phyloP scores from a whole-genome alignment of 1,140 invertebrate genomes.

The Drosophila jambulina region DNA sequence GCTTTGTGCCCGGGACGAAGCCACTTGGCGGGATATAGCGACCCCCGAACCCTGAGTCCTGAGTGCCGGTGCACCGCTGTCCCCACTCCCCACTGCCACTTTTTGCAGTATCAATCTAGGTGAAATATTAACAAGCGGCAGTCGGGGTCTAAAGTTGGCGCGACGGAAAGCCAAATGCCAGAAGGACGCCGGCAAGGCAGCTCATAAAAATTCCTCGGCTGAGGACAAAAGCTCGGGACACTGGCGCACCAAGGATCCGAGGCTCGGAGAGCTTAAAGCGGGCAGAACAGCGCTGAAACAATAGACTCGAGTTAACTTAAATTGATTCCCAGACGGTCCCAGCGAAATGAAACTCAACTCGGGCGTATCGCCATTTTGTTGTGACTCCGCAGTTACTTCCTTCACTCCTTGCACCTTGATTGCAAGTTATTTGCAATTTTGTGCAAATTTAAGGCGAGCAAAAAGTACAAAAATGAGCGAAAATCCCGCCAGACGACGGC shows the following conservation, averaged over 20 bases:
- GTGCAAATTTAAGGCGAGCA: slow-evolving; percentile 65
- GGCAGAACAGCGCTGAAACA: slow-evolving; percentile 66
- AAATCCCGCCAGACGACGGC: slow-evolving; percentile 23
- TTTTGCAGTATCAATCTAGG: slow-evolving; percentile 76
- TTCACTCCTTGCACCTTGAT: slow-evolving; percentile 69
- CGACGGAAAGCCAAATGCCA: slow-evolving; percentile 46
- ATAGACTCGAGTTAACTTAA: slow-evolving; percentile 83
- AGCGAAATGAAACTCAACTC: slow-evolving; percentile 55
- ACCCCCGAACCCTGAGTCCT: slow-evolving; percentile 5
- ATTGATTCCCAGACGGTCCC: slow-evolving; percentile 77
- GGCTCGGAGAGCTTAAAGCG: slow-evolving; percentile 50
- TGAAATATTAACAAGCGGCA: slow-evolving; percentile 79
- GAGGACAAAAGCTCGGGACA: slow-evolving; percentile 34
- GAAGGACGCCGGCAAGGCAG: slow-evolving; percentile 46
- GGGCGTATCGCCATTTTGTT: slow-evolving; percentile 49
- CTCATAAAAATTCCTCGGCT: slow-evolving; percentile 77
- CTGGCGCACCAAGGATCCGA: slow-evolving; percentile 2
- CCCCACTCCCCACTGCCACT: slow-evolving; percentile 5
- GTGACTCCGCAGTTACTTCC: slow-evolving; percentile 54
- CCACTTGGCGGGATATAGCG: slow-evolving; percentile 47
- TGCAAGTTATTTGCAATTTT: slow-evolving; percentile 82
- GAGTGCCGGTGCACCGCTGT: background rate
- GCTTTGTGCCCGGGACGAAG: slow-evolving; percentile 45
- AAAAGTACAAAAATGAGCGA: slow-evolving; percentile 27
- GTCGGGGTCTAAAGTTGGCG: slow-evolving; percentile 45